Evolutionary conservation across 2,888 invertebrate species (phyloP).

Genomic region (Deilephila porcellus): DNA sequence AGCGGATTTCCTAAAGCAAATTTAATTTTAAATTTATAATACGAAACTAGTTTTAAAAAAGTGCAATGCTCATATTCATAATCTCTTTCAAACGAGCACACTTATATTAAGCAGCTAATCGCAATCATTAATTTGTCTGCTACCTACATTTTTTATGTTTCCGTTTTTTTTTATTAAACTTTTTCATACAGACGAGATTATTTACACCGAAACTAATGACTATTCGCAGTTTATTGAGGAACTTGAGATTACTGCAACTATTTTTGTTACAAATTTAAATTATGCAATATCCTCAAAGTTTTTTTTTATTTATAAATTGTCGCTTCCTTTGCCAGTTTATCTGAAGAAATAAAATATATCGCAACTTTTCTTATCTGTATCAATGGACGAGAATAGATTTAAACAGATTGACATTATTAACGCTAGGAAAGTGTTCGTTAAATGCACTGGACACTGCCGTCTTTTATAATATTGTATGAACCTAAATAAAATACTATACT

Average conservation of each 20-base stretch:
- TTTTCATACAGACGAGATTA: not conserved
- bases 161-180: conserved; percentile 5
- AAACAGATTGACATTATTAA: too few relatives aligned
- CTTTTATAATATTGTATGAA: too few relatives aligned
- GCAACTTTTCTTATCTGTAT: too few relatives aligned
- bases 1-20: too few relatives aligned
- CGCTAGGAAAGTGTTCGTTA: too few relatives aligned
- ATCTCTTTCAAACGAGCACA: conserved; percentile 3
- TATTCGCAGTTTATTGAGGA: not conserved
- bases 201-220: conserved; percentile 2
- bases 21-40: not conserved
- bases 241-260: not conserved
- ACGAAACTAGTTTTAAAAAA: not conserved
- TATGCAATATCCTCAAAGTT: not conserved
- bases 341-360: too few relatives aligned
- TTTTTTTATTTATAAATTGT: not conserved
- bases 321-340: not conserved
- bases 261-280: not conserved
- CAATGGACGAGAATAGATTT: too few relatives aligned
- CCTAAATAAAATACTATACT: too few relatives aligned
- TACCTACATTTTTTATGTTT: conserved; percentile 16
- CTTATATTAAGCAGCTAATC: not conserved
- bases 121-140: conserved; percentile 14
- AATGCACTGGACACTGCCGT: too few relatives aligned
- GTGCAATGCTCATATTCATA: conserved; percentile 19